These are phyloP conservation scores for Bacillus rossius DNA, from an alignment of 1,140 invertebrate species.

Conservation along the genomic window DNA sequence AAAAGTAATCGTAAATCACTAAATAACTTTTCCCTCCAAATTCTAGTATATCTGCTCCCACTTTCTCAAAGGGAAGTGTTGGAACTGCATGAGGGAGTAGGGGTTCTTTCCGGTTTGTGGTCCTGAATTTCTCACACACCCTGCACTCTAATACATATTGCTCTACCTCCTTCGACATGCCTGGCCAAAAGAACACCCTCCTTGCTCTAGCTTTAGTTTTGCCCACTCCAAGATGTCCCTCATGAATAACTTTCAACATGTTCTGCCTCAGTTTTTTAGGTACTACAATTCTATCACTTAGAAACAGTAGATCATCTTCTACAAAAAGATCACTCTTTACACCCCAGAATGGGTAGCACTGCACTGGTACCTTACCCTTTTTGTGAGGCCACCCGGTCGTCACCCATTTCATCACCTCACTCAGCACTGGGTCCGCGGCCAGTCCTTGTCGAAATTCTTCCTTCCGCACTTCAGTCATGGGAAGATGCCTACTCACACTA, in stretches of 20 bases:
- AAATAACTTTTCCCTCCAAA: too few relatives aligned
- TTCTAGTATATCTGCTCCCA: slow-evolving; percentile 17
- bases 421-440: not conserved
- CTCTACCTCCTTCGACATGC: not conserved
- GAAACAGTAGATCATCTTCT: slow-evolving; percentile 32
- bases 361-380: slow-evolving; percentile 16
- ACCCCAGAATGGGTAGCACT: slow-evolving; percentile 16
- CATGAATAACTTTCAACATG: slow-evolving; percentile 32
- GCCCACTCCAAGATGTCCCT: slow-evolving; percentile 32
- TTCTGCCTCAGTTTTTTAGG: slow-evolving; percentile 21
- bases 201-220: slow-evolving; percentile 20
- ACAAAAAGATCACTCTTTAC: slow-evolving; percentile 25
- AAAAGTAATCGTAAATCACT: slow-evolving; percentile 21
- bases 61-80: slow-evolving; percentile 23
- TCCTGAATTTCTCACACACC: slow-evolving; percentile 13
- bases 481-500: not conserved
- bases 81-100: slow-evolving; percentile 22
- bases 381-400: too few relatives aligned
- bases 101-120: slow-evolving; percentile 20
- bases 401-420: slow-evolving; percentile 6
- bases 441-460: not conserved
- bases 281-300: too few relatives aligned
- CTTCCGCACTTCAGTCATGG: not conserved
- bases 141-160: slow-evolving; percentile 3
- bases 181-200: slow-evolving; percentile 25